phyloP scores from a whole-genome alignment of 2,888 invertebrate species.

The Cantharis rufa region DNA sequence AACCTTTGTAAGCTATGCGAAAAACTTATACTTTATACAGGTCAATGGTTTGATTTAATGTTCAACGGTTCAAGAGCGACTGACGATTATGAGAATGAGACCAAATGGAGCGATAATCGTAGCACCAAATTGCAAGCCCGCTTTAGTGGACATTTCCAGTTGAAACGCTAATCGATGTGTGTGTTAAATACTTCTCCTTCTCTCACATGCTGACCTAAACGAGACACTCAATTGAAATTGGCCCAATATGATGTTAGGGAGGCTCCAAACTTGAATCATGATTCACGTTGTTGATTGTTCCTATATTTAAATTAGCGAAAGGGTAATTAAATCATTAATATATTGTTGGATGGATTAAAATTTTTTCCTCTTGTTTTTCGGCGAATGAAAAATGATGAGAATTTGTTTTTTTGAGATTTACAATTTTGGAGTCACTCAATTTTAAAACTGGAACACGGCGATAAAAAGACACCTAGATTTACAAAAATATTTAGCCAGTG shows the following conservation, averaged over 20 bases:
- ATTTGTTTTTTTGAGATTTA: not conserved
- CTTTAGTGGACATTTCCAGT: conserved; percentile 52
- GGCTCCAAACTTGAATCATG: conserved; percentile 33
- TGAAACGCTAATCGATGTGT: conserved; percentile 53
- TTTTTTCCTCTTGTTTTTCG: not conserved
- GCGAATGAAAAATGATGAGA: not conserved
- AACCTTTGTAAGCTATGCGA: not conserved
- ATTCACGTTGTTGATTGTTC: conserved; percentile 21
- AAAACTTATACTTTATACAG: not conserved
- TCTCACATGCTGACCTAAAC: conserved; percentile 27
- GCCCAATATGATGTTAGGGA: conserved; percentile 34
- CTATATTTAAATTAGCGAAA: not conserved
- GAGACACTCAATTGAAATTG: conserved; percentile 37
- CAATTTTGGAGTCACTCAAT: not conserved
- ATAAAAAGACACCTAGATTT: not conserved
- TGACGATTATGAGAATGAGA: conserved; percentile 45
- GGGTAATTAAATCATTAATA: not conserved
- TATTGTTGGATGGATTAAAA: not conserved
- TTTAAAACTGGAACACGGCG: not conserved
- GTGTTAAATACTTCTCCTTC: conserved; percentile 44
- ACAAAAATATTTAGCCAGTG: not conserved
- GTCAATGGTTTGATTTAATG: conserved; percentile 35
- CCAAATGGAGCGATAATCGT: conserved; percentile 48
- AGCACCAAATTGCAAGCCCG: conserved; percentile 41
- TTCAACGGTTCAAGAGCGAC: conserved; percentile 36